Conservation (phyloP, 1,140 invertebrate genomes). For the Arion vulgaris region DNA sequence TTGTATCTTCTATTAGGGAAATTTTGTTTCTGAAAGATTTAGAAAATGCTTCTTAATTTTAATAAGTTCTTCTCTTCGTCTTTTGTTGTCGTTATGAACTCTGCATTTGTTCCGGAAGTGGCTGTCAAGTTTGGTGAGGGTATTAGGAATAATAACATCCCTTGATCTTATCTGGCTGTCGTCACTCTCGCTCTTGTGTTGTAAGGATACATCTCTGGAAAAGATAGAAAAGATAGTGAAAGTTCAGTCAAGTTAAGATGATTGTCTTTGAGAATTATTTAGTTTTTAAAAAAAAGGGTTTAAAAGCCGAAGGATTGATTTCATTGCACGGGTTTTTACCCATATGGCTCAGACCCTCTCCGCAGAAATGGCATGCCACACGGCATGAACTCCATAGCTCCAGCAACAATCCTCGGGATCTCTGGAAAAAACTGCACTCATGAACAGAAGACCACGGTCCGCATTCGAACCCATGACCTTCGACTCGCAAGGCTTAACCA, state of each 20-base stretch:
- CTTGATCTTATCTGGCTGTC: neutral
- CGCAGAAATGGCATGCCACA: no score
- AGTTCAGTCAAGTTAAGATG: neutral
- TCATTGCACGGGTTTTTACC: no score
- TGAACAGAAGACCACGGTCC: no score
- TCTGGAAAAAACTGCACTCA: no score
- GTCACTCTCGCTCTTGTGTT: neutral
- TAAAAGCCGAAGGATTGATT: no score
- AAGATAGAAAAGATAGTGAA: neutral
- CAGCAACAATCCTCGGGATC: no score
- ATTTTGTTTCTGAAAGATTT: neutral
- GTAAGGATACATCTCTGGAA: neutral
- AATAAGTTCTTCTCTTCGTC: conserved; percentile 74
- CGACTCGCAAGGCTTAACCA: no score
- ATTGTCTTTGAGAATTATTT: no score
- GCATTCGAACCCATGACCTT: no score
- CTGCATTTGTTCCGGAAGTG: conserved; percentile 88
- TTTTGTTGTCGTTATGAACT: conserved; percentile 90
- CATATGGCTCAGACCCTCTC: no score
- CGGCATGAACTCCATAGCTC: no score
- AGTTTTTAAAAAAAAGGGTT: no score
- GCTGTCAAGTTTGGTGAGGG: conserved; percentile 81
- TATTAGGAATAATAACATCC: conserved; percentile 45
- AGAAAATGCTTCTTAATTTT: conserved; percentile 46
- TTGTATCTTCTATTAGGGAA: conserved; percentile 6